phyloP scores from a whole-genome alignment of 1,140 invertebrate genomes.

The Yoshiicerus persimilis region DNA sequence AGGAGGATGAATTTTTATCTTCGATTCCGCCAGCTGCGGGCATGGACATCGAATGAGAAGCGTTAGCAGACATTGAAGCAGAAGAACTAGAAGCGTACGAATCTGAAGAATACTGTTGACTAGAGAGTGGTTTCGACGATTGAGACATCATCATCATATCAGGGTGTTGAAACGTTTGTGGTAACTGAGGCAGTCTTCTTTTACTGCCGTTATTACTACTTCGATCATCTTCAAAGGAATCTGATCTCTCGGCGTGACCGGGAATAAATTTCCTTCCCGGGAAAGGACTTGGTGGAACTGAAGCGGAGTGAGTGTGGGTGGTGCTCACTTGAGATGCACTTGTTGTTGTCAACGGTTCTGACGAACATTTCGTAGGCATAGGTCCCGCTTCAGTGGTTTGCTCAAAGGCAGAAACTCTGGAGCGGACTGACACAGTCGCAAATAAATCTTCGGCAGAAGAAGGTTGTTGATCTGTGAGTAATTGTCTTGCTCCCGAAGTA shows the following conservation, averaged over 20 bases:
- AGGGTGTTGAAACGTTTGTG: constrained; percentile 31
- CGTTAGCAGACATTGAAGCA: not conserved
- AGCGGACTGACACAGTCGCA: constrained; percentile 42
- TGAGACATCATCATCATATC: constrained; percentile 24
- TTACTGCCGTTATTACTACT: constrained; percentile 26
- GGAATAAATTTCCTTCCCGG: constrained; percentile 33
- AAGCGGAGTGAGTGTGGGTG: not conserved
- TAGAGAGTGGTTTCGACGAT: not conserved
- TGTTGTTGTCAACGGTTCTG: not conserved
- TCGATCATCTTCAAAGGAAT: constrained; percentile 36
- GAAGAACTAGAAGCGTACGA: not conserved
- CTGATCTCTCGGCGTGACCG: constrained; percentile 38
- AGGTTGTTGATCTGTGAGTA: not conserved
- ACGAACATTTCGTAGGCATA: not conserved
- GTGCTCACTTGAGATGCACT: not conserved
- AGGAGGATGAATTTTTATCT: not conserved
- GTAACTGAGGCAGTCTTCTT: constrained; percentile 45
- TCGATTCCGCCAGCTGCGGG: not conserved
- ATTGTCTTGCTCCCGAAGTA: not conserved
- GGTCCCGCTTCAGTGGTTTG: not conserved
- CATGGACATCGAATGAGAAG: not conserved
- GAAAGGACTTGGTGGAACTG: constrained; percentile 47
- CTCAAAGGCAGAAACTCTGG: constrained; percentile 47
- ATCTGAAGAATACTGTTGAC: constrained; percentile 9
- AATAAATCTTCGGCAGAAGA: constrained; percentile 42